A percentile compares a stretch with the other conserved stretches of the same genome.
These are phyloP conservation scores for Podilymbus podiceps DNA, from an alignment of 2,113 vertebrate genomes.

Conservation along the genomic window DNA sequence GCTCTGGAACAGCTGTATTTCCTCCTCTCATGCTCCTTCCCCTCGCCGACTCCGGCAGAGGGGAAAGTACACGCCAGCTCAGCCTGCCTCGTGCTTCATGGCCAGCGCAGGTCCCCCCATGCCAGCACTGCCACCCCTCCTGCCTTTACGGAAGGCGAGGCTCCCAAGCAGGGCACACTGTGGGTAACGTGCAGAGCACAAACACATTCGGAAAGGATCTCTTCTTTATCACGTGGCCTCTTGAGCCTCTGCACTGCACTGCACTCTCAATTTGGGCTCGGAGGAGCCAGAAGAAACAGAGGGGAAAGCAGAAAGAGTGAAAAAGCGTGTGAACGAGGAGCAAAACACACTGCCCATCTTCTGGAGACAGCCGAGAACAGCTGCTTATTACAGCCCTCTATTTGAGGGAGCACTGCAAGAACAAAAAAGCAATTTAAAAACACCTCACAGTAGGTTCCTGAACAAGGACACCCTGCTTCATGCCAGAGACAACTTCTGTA, in stretches of 20 bases:
- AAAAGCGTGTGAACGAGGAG: background rate
- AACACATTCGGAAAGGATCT: background rate
- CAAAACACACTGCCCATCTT: background rate
- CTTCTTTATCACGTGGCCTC: background rate
- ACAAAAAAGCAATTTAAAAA: background rate
- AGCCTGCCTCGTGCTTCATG: background rate
- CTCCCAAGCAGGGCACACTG: rapidly evolving
- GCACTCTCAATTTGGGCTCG: background rate
- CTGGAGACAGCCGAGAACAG: background rate
- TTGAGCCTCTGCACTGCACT: background rate
- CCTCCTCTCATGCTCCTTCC: constrained; percentile 1
- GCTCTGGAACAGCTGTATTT: constrained; percentile 22
- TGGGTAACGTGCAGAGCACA: rapidly evolving
- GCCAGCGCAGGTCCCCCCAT: background rate
- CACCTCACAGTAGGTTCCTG: background rate
- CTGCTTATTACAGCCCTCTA: background rate
- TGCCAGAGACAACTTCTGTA: background rate
- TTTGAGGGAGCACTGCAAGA: background rate
- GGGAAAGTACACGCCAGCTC: background rate
- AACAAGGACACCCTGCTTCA: background rate
- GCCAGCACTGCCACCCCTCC: background rate
- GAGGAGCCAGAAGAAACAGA: background rate
- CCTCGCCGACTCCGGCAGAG: background rate
- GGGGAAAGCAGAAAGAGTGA: background rate
- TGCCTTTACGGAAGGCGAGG: background rate